Percentiles rank a stretch among this genome's conserved stretches.
Evolutionary conservation across 2,888 invertebrate species (phyloP).

Genomic region (Galerucella calmariensis): DNA sequence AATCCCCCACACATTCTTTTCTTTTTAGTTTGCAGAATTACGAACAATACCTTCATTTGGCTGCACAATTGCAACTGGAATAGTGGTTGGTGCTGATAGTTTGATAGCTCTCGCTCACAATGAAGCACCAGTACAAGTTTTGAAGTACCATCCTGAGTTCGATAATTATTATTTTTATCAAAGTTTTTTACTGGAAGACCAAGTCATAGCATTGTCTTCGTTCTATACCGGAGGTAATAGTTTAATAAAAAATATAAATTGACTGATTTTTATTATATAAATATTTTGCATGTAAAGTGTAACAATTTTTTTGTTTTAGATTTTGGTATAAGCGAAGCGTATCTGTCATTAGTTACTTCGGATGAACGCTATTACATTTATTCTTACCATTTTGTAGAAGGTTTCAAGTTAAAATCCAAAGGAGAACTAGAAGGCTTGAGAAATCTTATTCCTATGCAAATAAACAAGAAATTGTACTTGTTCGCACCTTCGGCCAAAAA

Average conservation of each 20-base stretch:
- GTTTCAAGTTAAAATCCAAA: slow-evolving; percentile 58
- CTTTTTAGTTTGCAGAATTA: slow-evolving; percentile 57
- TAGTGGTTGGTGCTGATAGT: slow-evolving; percentile 56
- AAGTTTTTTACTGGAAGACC: slow-evolving; percentile 54
- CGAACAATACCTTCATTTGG: slow-evolving; percentile 54
- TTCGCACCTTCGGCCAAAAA: slow-evolving; percentile 56
- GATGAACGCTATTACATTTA: slow-evolving; percentile 57
- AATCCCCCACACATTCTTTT: slow-evolving; percentile 5
- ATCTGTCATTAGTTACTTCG: slow-evolving; percentile 57
- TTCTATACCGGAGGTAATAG: slow-evolving; percentile 59
- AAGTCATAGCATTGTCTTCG: slow-evolving; percentile 55
- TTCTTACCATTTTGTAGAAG: slow-evolving; percentile 58
- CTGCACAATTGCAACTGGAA: slow-evolving; percentile 56
- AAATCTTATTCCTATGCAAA: slow-evolving; percentile 57
- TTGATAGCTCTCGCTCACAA: slow-evolving; percentile 57
- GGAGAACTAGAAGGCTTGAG: slow-evolving; percentile 58
- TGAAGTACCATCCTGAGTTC: slow-evolving; percentile 56
- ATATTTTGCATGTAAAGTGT: neutral
- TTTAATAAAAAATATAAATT: neutral
- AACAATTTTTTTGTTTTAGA: slow-evolving; percentile 47
- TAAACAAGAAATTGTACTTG: slow-evolving; percentile 55
- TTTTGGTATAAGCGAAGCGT: slow-evolving; percentile 58
- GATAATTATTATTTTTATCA: slow-evolving; percentile 61
- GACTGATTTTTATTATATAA: too few species aligned
- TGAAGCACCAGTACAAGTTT: slow-evolving; percentile 54